These are phyloP conservation scores for Osmerus mordax DNA, from an alignment of 2,113 vertebrate species.

Conservation along the genomic window DNA sequence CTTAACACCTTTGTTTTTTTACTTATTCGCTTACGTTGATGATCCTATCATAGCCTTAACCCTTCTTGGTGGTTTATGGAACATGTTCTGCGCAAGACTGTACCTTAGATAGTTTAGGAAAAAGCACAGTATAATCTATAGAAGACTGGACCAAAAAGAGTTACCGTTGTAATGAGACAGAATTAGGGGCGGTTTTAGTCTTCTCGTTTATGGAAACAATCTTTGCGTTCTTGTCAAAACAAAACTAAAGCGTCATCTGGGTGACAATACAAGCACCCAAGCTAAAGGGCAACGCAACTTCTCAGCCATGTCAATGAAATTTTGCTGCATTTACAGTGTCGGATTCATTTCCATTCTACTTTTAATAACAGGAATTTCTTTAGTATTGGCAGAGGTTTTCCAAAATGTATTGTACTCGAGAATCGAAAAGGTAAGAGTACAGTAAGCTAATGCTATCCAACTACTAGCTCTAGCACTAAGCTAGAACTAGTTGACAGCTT, in stretches of 20 bases:
- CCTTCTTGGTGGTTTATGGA: too few relatives aligned
- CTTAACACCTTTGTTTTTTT: too few relatives aligned
- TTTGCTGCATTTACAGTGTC: conserved; percentile 60
- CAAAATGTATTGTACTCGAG: conserved; percentile 48
- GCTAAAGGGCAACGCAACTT: background rate
- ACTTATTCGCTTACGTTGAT: too few relatives aligned
- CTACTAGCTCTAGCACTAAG: background rate
- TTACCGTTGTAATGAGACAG: too few relatives aligned
- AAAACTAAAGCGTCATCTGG: background rate
- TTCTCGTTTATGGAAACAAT: too few relatives aligned
- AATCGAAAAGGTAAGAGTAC: conserved; percentile 62
- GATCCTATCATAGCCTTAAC: too few relatives aligned
- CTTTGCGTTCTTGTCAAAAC: background rate
- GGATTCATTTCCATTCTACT: conserved; percentile 60
- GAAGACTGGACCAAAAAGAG: too few relatives aligned
- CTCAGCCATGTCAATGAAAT: conserved; percentile 45
- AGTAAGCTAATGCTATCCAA: background rate
- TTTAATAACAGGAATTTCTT: conserved; percentile 62
- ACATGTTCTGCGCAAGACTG: too few relatives aligned
- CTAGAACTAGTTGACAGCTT: background rate
- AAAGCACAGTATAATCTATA: too few relatives aligned
- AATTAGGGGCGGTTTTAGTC: too few relatives aligned
- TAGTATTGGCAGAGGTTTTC: conserved; percentile 64
- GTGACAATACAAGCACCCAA: background rate
- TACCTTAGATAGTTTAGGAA: too few relatives aligned